Evolutionary conservation across 2,888 invertebrate species (phyloP).

Genomic region (Netelia inedita): DNA sequence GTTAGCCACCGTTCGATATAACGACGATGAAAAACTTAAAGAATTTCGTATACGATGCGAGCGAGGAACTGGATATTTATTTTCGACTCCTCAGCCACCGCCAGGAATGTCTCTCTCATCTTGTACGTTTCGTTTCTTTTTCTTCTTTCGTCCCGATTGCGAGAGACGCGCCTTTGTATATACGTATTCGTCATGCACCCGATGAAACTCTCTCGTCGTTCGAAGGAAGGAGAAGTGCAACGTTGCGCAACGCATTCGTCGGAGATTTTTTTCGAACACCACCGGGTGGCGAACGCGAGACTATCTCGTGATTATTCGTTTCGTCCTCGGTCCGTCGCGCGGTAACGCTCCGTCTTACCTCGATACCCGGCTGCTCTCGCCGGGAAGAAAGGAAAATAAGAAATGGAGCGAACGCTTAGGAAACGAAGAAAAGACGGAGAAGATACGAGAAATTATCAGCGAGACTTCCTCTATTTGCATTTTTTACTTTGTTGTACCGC

Average conservation of each 20-base stretch:
- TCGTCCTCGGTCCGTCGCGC: constrained; percentile 48
- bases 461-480: constrained; percentile 53
- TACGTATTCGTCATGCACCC: neutral
- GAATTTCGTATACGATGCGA: neutral
- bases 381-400: neutral
- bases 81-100: neutral
- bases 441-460: constrained; percentile 48
- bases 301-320: constrained; percentile 36
- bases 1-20: too few relatives aligned
- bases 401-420: neutral
- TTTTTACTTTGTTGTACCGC: constrained; percentile 51
- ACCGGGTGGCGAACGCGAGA: neutral
- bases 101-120: neutral
- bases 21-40: too few relatives aligned
- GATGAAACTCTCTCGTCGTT: neutral
- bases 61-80: neutral
- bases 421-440: constrained; percentile 1
- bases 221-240: constrained; percentile 4
- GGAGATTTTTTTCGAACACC: constrained; percentile 1
- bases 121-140: constrained; percentile 4
- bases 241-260: constrained; percentile 50
- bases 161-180: neutral
- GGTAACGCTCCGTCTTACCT: constrained; percentile 23
- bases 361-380: neutral
- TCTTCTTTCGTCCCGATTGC: neutral